Conservation (phyloP, 1,140 invertebrate species). For the Colletes gigas region DNA sequence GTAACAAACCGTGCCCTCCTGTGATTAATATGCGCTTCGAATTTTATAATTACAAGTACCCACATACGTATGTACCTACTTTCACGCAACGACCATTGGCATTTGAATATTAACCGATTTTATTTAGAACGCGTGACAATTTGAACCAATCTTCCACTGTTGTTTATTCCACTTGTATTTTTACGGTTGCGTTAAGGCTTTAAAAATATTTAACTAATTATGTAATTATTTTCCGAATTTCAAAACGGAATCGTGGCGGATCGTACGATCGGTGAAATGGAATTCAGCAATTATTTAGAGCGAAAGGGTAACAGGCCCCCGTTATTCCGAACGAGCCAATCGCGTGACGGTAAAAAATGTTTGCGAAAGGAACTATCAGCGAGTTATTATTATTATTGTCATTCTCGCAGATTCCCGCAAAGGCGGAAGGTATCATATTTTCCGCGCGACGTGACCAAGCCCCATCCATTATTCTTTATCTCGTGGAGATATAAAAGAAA, state of each 20-base stretch:
- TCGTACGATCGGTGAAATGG: too few species aligned
- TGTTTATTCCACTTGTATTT: too few species aligned
- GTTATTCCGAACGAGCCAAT: conserved; percentile 37
- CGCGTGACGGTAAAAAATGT: conserved; percentile 23
- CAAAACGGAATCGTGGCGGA: too few species aligned
- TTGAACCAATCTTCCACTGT: too few species aligned
- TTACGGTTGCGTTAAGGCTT: too few species aligned
- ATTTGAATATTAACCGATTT: neutral
- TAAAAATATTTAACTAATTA: too few species aligned
- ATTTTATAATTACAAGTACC: neutral
- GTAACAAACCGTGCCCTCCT: neutral
- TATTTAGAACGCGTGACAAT: neutral
- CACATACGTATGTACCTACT: neutral
- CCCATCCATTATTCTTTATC: conserved; percentile 79
- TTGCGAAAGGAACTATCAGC: conserved; percentile 34
- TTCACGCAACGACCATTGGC: neutral
- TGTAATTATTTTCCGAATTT: too few species aligned
- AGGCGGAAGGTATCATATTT: conserved; percentile 74
- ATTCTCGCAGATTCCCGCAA: conserved; percentile 42
- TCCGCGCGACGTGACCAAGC: conserved; percentile 64
- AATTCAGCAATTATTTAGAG: neutral
- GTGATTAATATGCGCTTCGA: neutral
- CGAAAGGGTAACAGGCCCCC: conserved; percentile 12
- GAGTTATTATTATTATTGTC: conserved; percentile 64
- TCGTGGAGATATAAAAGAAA: conserved; percentile 77